These are phyloP conservation scores for Argyrosomus japonicus DNA, from an alignment of 2,113 vertebrate species.

Conservation along the genomic window DNA sequence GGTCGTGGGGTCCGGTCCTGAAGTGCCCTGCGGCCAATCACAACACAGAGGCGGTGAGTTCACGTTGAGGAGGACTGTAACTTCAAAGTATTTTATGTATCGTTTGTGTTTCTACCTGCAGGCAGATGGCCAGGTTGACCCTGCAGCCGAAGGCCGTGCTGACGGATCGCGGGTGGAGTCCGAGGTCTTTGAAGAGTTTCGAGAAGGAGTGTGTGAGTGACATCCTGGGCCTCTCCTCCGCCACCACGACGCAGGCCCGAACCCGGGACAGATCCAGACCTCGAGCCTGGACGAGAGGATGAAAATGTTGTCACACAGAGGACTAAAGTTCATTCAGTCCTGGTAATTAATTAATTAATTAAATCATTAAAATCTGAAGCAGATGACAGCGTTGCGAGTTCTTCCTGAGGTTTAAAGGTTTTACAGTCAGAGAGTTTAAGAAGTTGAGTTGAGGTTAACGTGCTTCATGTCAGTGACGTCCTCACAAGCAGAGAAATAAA, in stretches of 20 bases:
- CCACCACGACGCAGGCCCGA: slow-evolving; percentile 96
- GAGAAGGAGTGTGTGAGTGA: slow-evolving; percentile 98
- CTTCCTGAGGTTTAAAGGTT: no score
- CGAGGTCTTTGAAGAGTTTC: slow-evolving; percentile 97
- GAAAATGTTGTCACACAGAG: not conserved
- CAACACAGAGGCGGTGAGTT: slow-evolving; percentile 43
- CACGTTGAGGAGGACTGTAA: no score
- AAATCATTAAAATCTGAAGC: no score
- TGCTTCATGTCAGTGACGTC: not conserved
- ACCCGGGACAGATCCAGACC: slow-evolving; percentile 97
- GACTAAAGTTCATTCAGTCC: not conserved
- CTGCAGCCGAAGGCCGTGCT: slow-evolving; percentile 98
- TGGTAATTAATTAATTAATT: no score
- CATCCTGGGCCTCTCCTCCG: slow-evolving; percentile 95
- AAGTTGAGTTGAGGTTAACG: not conserved
- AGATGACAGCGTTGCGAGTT: no score
- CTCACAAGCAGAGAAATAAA: no score
- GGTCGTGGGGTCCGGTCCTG: slow-evolving; percentile 97
- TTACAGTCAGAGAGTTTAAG: no score
- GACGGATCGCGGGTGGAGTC: slow-evolving; percentile 95
- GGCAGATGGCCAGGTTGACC: slow-evolving; percentile 97
- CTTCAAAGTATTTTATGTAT: no score
- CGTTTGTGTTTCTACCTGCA: slow-evolving; percentile 87
- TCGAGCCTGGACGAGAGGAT: slow-evolving; percentile 85
- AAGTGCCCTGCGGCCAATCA: slow-evolving; percentile 92